Conservation (phyloP, 2,113 vertebrate species). For the Cricetomys ansorgei region DNA sequence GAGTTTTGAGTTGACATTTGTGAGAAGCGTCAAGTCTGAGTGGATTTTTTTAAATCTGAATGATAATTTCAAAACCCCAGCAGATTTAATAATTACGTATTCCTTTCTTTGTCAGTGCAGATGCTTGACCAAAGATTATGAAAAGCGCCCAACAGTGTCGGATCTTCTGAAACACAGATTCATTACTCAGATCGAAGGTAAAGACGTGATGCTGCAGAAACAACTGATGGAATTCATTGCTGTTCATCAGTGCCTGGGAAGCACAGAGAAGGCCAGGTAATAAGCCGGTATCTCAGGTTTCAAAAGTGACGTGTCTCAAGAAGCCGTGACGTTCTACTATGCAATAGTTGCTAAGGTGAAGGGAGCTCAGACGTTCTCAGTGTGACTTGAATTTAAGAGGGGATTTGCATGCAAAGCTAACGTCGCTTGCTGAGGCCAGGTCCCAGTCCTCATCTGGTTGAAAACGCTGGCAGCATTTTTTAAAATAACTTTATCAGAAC, state of each 20-base stretch:
- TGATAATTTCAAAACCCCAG: conserved; percentile 18
- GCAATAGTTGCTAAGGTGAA: neutral
- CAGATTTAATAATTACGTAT: conserved; percentile 42
- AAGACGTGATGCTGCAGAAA: conserved; percentile 91
- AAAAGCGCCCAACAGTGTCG: conserved; percentile 93
- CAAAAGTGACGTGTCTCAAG: neutral
- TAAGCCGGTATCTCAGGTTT: neutral
- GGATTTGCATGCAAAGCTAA: neutral
- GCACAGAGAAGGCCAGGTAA: conserved; percentile 96
- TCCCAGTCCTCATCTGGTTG: neutral
- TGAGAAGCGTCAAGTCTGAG: neutral
- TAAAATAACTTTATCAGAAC: conserved; percentile 45
- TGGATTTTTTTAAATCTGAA: neutral
- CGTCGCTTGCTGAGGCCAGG: neutral
- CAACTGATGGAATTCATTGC: conserved; percentile 96
- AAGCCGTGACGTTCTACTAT: neutral
- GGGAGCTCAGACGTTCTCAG: neutral
- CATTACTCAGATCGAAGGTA: conserved; percentile 92
- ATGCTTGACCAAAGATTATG: conserved; percentile 99
- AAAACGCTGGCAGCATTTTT: conserved; percentile 45
- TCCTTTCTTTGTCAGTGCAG: conserved; percentile 87
- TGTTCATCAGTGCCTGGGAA: conserved; percentile 93
- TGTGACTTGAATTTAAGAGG: neutral
- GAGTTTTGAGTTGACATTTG: neutral
- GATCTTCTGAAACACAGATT: conserved; percentile 95